Evolutionary conservation across 2,113 vertebrate species (phyloP).

Genomic region (Sclerurus mexicanus): DNA sequence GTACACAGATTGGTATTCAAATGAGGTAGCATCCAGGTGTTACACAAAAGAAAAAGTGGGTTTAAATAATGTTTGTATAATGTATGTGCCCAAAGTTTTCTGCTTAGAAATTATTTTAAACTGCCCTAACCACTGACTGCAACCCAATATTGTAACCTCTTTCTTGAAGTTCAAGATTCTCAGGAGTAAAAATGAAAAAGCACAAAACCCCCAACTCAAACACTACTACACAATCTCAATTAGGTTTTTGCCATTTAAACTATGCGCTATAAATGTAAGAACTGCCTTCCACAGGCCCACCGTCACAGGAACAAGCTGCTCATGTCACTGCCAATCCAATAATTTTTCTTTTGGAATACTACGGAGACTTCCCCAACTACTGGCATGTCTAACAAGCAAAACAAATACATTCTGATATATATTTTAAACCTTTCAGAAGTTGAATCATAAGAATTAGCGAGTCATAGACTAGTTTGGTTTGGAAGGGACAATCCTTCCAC

Average conservation of each 20-base stretch:
- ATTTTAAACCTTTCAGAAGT: neutral
- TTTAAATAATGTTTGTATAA: neutral
- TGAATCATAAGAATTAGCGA: neutral
- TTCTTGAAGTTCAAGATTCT: neutral
- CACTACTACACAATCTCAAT: neutral
- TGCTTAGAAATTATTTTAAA: neutral
- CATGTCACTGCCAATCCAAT: neutral
- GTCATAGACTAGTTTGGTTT: neutral
- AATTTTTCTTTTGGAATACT: neutral
- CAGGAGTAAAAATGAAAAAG: neutral
- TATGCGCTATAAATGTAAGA: neutral
- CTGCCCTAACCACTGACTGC: neutral
- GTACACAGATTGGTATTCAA: neutral
- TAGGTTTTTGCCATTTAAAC: neutral
- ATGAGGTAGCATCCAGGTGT: neutral
- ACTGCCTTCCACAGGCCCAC: neutral
- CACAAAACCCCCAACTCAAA: neutral
- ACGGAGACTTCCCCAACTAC: neutral
- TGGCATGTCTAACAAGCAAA: neutral
- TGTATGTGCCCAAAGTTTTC: neutral
- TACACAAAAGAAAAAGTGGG: neutral
- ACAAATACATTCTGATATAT: neutral
- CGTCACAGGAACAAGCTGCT: neutral
- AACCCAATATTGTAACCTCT: neutral
- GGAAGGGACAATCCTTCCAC: neutral